These are phyloP conservation scores for Drosophila mayaguana DNA, from an alignment of 2,888 invertebrate species.

Conservation along the genomic window DNA sequence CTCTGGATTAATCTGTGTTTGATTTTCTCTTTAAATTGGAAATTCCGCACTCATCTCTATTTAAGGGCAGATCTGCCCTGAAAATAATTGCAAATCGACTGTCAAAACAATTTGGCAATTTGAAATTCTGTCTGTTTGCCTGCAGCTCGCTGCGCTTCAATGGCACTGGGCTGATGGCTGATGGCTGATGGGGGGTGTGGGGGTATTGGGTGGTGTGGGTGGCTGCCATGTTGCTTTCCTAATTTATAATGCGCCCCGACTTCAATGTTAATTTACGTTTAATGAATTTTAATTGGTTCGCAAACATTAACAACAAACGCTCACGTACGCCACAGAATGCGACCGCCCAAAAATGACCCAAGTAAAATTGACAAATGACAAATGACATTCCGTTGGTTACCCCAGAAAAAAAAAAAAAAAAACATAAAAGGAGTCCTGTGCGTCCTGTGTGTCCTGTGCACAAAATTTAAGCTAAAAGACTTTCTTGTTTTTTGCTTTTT, in stretches of 20 bases:
- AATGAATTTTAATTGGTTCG: slow-evolving; percentile 75
- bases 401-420: neutral
- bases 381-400: slow-evolving; percentile 37
- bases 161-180: neutral
- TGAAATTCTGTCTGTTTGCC: slow-evolving; percentile 49
- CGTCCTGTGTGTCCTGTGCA: slow-evolving; percentile 24
- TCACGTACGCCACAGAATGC: slow-evolving; percentile 68
- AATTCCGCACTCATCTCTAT: neutral
- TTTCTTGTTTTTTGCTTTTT: slow-evolving; percentile 11
- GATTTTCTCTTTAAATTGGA: neutral
- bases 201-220: neutral
- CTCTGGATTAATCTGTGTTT: neutral
- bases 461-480: slow-evolving; percentile 39
- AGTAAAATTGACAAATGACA: slow-evolving; percentile 76
- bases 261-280: slow-evolving; percentile 77
- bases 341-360: slow-evolving; percentile 50
- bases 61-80: neutral
- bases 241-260: slow-evolving; percentile 58
- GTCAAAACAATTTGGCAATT: slow-evolving; percentile 52
- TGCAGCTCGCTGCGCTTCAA: slow-evolving; percentile 31
- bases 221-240: slow-evolving; percentile 25
- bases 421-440: slow-evolving; percentile 33
- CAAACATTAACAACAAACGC: slow-evolving; percentile 48
- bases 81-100: slow-evolving; percentile 40
- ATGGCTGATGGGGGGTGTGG: too few relatives aligned